Evolutionary conservation across 1,140 invertebrate species (phyloP), one percentile per base, ranked within the genome.

Genomic region (Ceratina calcarata): DNA sequence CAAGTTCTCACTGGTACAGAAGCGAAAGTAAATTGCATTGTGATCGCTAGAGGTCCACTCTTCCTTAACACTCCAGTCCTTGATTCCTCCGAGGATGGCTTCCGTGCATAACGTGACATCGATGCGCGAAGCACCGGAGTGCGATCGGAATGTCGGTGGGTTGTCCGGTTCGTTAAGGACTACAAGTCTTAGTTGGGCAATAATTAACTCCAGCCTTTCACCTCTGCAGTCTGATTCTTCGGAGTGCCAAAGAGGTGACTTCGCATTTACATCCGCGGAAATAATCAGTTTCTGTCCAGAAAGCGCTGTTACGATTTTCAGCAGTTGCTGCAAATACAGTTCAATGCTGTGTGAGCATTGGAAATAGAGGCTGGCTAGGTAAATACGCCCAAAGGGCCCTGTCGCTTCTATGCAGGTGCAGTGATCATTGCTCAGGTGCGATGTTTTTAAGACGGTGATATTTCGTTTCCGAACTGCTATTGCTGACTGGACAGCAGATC

Each of bases 1-100:
- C 4, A 18, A 0, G 32, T 10, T 0, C 3, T 3, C 49, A 0
- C 37, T 10, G 0, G 45, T 18, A 12, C 10, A 0, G 18, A 71
- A 32, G 16, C 24, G 22, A 16, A 80, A 45, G 7, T 16, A 61
- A 0, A 74, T 66, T 0, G 55, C 70, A 18, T 83, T 83, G 18
- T 85, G 78, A 62, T 85, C 84, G 16, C 84, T 85, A 2, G 32
- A 37, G 2, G 32, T 37, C 32, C 32, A 37, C 6, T 6, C 32
- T 6, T 37, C 32, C 2, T 7, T 0, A 0, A 8, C 20, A 0
- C 0, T 55, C 84, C 84, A 83, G 7, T 37, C 20, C 0, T 16
- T n/a, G 2, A 77, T 53, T 7, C 53, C 7, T 0, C 15, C 2
- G 0, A 27, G 6, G 0, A 69, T 15, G 22, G 57, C 22, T 0